Conservation (phyloP, 1,140 invertebrate genomes). For the Drosophila serrata region DNA sequence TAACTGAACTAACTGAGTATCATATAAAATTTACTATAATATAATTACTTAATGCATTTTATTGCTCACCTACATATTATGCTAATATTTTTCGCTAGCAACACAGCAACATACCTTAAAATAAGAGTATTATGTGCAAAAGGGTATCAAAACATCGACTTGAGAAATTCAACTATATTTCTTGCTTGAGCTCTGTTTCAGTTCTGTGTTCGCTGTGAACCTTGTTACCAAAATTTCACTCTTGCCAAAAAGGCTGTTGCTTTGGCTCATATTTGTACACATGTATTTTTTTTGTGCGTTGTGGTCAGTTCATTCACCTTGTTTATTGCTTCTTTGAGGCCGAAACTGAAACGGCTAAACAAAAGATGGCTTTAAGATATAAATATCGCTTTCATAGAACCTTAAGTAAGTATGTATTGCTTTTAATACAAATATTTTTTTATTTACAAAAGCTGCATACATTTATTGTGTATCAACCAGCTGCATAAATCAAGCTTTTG, state of each 20-base stretch:
- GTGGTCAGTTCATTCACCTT: slow-evolving; percentile 68
- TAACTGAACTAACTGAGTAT: neutral
- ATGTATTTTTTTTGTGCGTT: slow-evolving; percentile 19
- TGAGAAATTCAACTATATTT: neutral
- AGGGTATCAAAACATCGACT: neutral
- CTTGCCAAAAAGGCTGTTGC: slow-evolving; percentile 17
- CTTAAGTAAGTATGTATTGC: neutral
- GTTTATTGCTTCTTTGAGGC: slow-evolving; percentile 10
- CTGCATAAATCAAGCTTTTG: slow-evolving; percentile 35
- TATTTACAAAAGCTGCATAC: slow-evolving; percentile 7
- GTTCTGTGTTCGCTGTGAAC: slow-evolving; percentile 20
- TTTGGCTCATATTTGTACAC: slow-evolving; percentile 18
- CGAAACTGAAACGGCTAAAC: slow-evolving; percentile 35
- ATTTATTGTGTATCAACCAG: slow-evolving; percentile 11
- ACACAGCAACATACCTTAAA: neutral
- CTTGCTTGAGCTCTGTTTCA: slow-evolving; percentile 6
- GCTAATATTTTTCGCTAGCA: neutral
- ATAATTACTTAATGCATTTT: neutral
- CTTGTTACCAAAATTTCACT: slow-evolving; percentile 16
- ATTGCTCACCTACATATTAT: too few species aligned
- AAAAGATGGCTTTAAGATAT: slow-evolving; percentile 8
- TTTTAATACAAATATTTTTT: slow-evolving; percentile 13
- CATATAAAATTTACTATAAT: neutral
- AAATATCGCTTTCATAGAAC: slow-evolving; percentile 6
- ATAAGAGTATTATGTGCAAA: neutral